Conservation (phyloP, 2,797 vertebrate species). For the Coreius guichenoti region DNA sequence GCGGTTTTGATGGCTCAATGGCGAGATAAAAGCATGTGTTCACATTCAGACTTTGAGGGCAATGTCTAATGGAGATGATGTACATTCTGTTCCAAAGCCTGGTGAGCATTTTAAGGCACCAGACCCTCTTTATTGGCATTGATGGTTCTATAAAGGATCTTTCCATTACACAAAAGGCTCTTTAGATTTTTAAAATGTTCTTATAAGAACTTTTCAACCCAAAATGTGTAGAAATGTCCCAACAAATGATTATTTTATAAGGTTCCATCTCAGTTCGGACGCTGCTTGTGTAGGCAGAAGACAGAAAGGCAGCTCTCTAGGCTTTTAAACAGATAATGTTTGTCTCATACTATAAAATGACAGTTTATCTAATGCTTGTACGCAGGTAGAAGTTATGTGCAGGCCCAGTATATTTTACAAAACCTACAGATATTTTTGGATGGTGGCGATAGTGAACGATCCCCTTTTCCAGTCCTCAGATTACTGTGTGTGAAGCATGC, state of each 20-base stretch:
- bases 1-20: neutral
- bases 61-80: conserved; percentile 36
- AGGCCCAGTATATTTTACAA: neutral
- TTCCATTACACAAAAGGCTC: neutral
- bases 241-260: neutral
- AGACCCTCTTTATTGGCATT: neutral
- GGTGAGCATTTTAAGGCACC: neutral
- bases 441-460: neutral
- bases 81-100: conserved; percentile 16
- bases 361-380: neutral
- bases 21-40: conserved; percentile 2
- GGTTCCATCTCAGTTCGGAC: neutral
- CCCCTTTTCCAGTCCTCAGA: conserved; percentile 47
- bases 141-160: neutral
- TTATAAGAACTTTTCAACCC: neutral
- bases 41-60: conserved; percentile 18
- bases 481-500: conserved; percentile 66
- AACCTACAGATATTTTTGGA: conserved; percentile 19
- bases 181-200: neutral
- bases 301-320: neutral
- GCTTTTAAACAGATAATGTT: neutral
- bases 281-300: neutral
- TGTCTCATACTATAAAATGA: neutral
- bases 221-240: neutral
- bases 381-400: neutral